Conservation (phyloP, 2,888 invertebrate species). For the Rambutsinella grinnellia region DNA sequence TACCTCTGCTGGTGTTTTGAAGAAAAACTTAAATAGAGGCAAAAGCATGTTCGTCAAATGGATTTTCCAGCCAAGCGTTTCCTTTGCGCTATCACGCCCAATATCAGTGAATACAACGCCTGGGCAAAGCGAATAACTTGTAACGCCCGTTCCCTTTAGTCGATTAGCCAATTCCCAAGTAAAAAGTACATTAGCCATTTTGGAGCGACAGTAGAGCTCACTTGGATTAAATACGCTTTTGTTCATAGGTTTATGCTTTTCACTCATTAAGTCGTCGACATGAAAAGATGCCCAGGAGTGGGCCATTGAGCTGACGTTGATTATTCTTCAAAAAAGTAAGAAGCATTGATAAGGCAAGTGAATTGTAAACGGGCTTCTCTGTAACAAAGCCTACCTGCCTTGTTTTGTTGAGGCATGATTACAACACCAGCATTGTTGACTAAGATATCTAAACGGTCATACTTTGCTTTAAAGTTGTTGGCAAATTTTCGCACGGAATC, state of each 20-base stretch:
- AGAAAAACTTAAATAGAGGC: neutral
- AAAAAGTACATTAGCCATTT: slow-evolving; percentile 69
- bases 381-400: slow-evolving; percentile 34
- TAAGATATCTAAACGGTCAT: slow-evolving; percentile 67
- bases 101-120: slow-evolving; percentile 49
- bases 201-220: slow-evolving; percentile 68
- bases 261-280: too few relatives aligned
- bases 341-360: neutral
- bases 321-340: slow-evolving; percentile 20
- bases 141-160: slow-evolving; percentile 71
- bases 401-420: slow-evolving; percentile 14
- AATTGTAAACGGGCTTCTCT: slow-evolving; percentile 49
- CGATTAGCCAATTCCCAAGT: slow-evolving; percentile 67
- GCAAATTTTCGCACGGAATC: slow-evolving; percentile 70
- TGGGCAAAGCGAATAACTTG: slow-evolving; percentile 43
- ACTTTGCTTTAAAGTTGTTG: slow-evolving; percentile 67
- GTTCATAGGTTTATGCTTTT: too few relatives aligned
- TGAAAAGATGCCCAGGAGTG: too few relatives aligned
- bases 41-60: neutral
- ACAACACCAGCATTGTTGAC: slow-evolving; percentile 68
- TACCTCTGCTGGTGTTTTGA: slow-evolving; percentile 27
- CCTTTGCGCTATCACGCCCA: slow-evolving; percentile 3
- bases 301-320: too few relatives aligned
- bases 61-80: neutral
- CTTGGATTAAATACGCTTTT: too few relatives aligned